Conservation (phyloP, 1,140 invertebrate species). For the Ectropis grisescens region DNA sequence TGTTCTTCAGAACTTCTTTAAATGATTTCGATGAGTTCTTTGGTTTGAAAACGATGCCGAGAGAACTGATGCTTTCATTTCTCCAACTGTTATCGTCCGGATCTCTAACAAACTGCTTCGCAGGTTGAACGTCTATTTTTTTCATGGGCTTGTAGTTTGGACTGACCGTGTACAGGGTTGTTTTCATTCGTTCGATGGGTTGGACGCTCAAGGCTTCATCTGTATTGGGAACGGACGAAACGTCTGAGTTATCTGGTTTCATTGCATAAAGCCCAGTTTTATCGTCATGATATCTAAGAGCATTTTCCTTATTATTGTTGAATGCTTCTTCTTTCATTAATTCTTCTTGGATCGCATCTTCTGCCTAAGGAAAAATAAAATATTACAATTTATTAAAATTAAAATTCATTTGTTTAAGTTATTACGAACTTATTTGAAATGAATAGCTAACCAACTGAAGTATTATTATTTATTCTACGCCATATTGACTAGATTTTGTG, state of each 20-base stretch:
- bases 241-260: too few relatives aligned
- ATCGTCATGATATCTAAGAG: too few relatives aligned
- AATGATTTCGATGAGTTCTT: slow-evolving; percentile 55
- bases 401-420: too few relatives aligned
- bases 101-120: slow-evolving; percentile 42
- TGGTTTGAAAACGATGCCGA: slow-evolving; percentile 60
- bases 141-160: slow-evolving; percentile 53
- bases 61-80: slow-evolving; percentile 55
- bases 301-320: slow-evolving; percentile 30
- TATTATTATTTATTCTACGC: too few relatives aligned
- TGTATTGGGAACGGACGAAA: neutral
- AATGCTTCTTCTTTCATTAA: slow-evolving; percentile 34
- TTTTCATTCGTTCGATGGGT: slow-evolving; percentile 36
- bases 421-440: too few relatives aligned
- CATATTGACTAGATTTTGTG: too few relatives aligned
- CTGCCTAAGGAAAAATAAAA: slow-evolving; percentile 28
- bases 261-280: too few relatives aligned
- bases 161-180: slow-evolving; percentile 34
- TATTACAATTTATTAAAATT: neutral
- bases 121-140: slow-evolving; percentile 47
- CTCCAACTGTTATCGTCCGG: slow-evolving; percentile 61
- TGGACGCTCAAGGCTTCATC: slow-evolving; percentile 26
- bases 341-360: slow-evolving; percentile 44
- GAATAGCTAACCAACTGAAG: too few relatives aligned
- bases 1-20: slow-evolving; percentile 56